These are phyloP conservation scores for Colossoma macropomum DNA, from an alignment of 2,113 vertebrate genomes.

Conservation along the genomic window DNA sequence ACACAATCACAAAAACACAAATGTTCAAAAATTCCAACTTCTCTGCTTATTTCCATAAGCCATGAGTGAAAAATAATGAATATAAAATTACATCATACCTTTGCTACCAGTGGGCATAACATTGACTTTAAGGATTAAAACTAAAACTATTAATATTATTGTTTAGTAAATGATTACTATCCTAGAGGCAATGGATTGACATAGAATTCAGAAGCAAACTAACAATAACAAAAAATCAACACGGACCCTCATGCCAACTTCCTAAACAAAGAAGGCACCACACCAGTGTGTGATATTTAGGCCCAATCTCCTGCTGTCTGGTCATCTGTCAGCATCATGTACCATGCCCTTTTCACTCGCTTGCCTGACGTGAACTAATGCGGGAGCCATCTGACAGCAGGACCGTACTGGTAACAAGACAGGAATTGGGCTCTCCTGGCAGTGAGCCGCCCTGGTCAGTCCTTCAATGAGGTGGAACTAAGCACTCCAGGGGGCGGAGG, in stretches of 20 bases:
- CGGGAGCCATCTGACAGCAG: constrained; percentile 48
- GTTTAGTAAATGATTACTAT: too few relatives aligned
- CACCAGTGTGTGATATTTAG: constrained; percentile 38
- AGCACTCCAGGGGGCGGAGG: constrained; percentile 11
- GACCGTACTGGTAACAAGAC: constrained; percentile 46
- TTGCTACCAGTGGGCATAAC: too few relatives aligned
- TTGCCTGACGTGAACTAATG: constrained; percentile 44
- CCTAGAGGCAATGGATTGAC: not conserved
- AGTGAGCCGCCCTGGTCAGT: constrained; percentile 31
- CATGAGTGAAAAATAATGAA: too few relatives aligned
- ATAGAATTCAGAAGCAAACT: not conserved
- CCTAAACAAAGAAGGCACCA: constrained; percentile 4
- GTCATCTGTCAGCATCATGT: constrained; percentile 47
- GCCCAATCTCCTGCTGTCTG: constrained; percentile 31
- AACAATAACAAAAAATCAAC: not conserved
- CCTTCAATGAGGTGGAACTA: constrained; percentile 47
- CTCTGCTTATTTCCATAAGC: too few relatives aligned
- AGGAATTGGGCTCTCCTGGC: constrained; percentile 45
- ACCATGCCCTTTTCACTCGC: constrained; percentile 38
- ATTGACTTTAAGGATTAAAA: too few relatives aligned
- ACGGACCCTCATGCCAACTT: not conserved
- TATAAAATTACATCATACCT: too few relatives aligned
- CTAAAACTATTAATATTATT: too few relatives aligned
- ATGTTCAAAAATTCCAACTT: too few relatives aligned
- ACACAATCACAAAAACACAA: too few relatives aligned